Evolutionary conservation across 2,888 invertebrate species (phyloP), one percentile per base, ranked within the genome.

Genomic region (Drosophila pseudotakahashii): DNA sequence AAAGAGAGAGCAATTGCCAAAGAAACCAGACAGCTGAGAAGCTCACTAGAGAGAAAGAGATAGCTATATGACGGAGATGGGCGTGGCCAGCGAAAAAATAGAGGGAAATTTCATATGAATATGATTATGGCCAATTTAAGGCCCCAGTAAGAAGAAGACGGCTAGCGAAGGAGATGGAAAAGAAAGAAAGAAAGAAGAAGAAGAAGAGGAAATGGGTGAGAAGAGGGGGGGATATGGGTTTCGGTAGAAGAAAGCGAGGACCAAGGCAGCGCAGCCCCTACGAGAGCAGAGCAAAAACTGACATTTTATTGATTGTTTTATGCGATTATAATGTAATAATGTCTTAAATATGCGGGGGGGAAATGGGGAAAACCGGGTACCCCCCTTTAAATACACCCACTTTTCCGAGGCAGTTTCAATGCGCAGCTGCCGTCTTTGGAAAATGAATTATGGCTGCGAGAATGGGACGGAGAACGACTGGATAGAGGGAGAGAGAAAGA

Each of bases 281-380:
- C 45, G 30, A 1, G 30, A 36, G 63, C 62, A 57, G 63, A 57
- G 73, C 54, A 39, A 78, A 67, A 87, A 75, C 76, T 76, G 84
- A 87, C 79, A 78, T 88, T 84, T 88, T 89, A 89, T 83, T 90
- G 87, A 90, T 90, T 89, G 87, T 89, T 89, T 90, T 90, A 89
- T 89, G 85, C 80, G 87, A 80, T 89, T 87, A 89, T 90, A 89
- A 88, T 89, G 89, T 82, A 80, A 88, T 89, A 89, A 86, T 88
- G 81, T 78, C 85, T 82, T 87, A 85, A 87, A 79, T 80, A 77
- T 85, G 88, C 72, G 71, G 70, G 73, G 66, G 63, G 30, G 2
- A 66, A 36, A 39, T 47, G 19, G 69, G 52, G 64, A 55, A 10
- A 34, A 26, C 50, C n/a, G n/a, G 44, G 13, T n/a, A 23, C 16